A percentile compares a stretch with the other conserved stretches of the same genome.
phyloP scores from a whole-genome alignment of 2,113 vertebrate genomes.

The Centropus unirufus region DNA sequence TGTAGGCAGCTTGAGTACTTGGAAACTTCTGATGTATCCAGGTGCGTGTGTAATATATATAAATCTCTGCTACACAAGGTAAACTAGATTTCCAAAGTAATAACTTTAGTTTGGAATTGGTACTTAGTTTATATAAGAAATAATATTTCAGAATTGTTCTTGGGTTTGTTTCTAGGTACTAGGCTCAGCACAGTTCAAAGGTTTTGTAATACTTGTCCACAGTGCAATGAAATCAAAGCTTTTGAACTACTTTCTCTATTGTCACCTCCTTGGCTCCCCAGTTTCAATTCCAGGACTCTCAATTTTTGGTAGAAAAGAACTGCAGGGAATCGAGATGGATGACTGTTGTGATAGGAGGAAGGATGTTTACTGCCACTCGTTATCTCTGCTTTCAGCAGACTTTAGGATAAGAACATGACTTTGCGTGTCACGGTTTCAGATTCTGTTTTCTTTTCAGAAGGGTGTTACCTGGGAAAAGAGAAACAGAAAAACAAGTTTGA shows the following conservation, averaged over 20 bases:
- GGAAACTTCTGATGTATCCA: neutral
- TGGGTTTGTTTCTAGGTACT: neutral
- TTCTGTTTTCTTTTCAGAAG: neutral
- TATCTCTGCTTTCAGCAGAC: neutral
- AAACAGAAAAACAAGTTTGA: neutral
- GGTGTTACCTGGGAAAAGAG: neutral
- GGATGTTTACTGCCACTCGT: neutral
- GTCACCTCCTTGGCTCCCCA: rapidly evolving
- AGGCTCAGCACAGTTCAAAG: neutral
- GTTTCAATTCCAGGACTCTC: rapidly evolving
- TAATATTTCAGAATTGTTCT: neutral
- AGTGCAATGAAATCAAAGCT: neutral
- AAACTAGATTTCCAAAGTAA: neutral
- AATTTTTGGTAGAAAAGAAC: neutral
- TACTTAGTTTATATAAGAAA: neutral
- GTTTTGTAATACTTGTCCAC: neutral
- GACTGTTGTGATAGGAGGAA: neutral
- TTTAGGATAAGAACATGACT: neutral
- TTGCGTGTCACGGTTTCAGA: rapidly evolving
- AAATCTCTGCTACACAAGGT: neutral
- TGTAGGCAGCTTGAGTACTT: neutral
- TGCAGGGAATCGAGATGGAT: neutral
- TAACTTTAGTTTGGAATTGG: neutral
- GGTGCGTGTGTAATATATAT: neutral
- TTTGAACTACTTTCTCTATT: neutral